These are phyloP conservation scores for Heterocephalus glaber DNA, from an alignment of 2,113 vertebrate genomes.

Conservation along the genomic window DNA sequence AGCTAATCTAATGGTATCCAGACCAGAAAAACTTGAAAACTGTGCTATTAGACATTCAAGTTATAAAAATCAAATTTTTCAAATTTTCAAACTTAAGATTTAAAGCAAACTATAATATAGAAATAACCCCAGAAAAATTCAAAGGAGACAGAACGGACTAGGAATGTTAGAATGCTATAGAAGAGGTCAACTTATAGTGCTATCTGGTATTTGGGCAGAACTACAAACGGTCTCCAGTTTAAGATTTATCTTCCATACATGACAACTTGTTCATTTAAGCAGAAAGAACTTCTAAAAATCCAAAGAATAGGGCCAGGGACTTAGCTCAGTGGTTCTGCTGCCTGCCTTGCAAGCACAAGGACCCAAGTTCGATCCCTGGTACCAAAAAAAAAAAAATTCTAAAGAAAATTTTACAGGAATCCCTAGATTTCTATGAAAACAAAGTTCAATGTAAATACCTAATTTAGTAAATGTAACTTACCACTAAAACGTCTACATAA, in stretches of 20 bases:
- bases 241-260: not conserved
- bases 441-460: conserved; percentile 25
- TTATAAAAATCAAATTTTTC: not conserved
- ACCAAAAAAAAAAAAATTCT: too few relatives aligned
- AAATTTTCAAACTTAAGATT: not conserved
- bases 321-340: too few relatives aligned
- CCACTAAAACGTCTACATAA: not conserved
- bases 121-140: not conserved
- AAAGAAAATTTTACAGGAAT: not conserved
- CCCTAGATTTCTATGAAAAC: not conserved
- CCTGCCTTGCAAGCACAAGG: too few relatives aligned
- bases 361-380: too few relatives aligned
- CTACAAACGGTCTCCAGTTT: not conserved
- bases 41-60: not conserved
- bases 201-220: not conserved
- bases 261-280: not conserved
- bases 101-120: not conserved
- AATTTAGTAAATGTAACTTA: not conserved
- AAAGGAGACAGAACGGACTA: not conserved
- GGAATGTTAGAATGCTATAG: not conserved
- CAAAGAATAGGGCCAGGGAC: too few relatives aligned
- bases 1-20: not conserved
- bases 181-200: not conserved
- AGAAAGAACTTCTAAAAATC: not conserved
- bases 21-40: conserved; percentile 18